phyloP scores from a whole-genome alignment of 1,140 invertebrate genomes.

The Muscidifurax raptorellus region DNA sequence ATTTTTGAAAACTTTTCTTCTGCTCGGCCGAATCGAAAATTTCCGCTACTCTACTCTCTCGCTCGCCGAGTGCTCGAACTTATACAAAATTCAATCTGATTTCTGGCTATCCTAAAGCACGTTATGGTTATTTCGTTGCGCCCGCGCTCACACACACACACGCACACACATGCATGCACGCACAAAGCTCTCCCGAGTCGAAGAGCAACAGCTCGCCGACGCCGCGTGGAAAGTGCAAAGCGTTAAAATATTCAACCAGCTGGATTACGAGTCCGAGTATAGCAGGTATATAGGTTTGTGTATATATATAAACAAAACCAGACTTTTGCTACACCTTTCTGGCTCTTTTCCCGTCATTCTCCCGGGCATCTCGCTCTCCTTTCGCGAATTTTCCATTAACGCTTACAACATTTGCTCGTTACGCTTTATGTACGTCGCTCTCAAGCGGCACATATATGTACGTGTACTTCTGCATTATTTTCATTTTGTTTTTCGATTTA shows the following conservation, averaged over 20 bases:
- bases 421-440: neutral
- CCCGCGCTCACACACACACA: neutral
- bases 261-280: neutral
- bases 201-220: neutral
- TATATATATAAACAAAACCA: neutral
- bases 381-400: slow-evolving; percentile 1
- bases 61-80: neutral
- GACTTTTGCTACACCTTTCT: neutral
- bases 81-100: slow-evolving; percentile 24
- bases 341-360: neutral
- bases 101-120: neutral
- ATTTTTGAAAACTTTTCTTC: neutral
- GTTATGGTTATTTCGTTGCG: neutral
- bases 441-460: neutral
- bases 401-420: neutral
- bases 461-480: neutral
- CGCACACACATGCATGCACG: neutral
- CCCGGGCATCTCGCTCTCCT: neutral
- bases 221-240: neutral
- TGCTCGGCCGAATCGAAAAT: neutral
- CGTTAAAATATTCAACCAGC: slow-evolving; percentile 20
- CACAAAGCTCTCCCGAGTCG: neutral
- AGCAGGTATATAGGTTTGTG: neutral
- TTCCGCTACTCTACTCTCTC: neutral
- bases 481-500: neutral